Evolutionary conservation across 92 coral and sea anemone genomes (phyloP), one percentile per base, ranked within the genome.

Genomic region (Epizoanthus illoricatus): DNA sequence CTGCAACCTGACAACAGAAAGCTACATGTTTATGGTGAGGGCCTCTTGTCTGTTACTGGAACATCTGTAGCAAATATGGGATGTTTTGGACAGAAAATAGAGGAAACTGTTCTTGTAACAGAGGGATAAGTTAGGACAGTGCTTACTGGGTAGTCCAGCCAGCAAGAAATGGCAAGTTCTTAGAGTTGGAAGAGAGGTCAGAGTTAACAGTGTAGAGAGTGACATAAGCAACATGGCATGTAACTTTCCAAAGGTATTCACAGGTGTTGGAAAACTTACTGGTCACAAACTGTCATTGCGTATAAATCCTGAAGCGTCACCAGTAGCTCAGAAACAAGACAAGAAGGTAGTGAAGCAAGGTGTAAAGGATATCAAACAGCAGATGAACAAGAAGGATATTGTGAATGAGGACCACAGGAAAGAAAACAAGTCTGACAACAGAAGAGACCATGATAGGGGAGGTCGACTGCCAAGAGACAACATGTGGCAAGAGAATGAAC

Each of bases 401-500:
- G 89, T 87, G 10, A 93, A 88, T 83, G 97, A 93, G 58, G 97
- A 93, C 55, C 62, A 91, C 74, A 93, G 75, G 85, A 91, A 82
- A 59, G 99, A 93, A 81, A 95, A 89, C 65, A 73, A 84, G 65
- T 65, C 73, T 5, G 88, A 85, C 28, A 80, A 80, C 58, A 80
- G 75, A 57, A 75, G 76, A 68, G 85, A 65, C 17, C 84, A 83
- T 81, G 90, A 91, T 59, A 88, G 91, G 21, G 94, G 93, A 58
- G 88, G 90, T 71, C 90, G 97, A 56, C 92, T 85, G 5, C 88
- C 90, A 58, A 86, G 89, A 23, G 99, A 96, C 87, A 90, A 89
- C 61, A 95, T 92, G 18, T 86, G 90, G 75, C 92, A 94, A 47
- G 99, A 96, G 79, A 96, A 96, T 85, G 99, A 96, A 85, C 90